These are phyloP conservation scores for Stichopus chloronotus DNA, from an alignment of 35 echinoderm and acorn worm species.

Conservation along the genomic window DNA sequence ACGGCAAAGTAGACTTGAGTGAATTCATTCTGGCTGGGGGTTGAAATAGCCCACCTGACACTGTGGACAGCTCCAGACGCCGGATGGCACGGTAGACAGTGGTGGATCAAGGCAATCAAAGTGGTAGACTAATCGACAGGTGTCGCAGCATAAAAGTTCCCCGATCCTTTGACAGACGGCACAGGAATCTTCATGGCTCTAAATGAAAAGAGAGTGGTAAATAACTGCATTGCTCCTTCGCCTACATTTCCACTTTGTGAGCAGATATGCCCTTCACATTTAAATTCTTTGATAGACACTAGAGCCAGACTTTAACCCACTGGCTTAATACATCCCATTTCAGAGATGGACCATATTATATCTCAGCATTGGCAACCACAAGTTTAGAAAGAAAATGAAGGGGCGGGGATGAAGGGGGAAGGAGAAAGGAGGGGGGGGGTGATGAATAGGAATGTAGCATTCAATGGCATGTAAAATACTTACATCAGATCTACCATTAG, in stretches of 20 bases:
- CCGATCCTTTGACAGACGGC: conserved; percentile 81
- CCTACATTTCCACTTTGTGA: not conserved
- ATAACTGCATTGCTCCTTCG: not conserved
- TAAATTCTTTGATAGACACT: too few species aligned
- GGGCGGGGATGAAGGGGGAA: not conserved
- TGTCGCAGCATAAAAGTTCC: conserved; percentile 88
- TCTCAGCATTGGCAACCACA: too few species aligned
- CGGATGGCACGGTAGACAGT: conserved; percentile 76
- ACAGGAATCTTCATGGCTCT: conserved; percentile 91
- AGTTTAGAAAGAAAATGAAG: too few species aligned
- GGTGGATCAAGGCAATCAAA: conserved; percentile 81
- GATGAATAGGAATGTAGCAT: not conserved
- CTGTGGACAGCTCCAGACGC: conserved; percentile 88
- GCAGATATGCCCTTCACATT: not conserved
- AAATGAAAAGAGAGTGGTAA: not conserved
- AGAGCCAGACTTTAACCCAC: too few species aligned
- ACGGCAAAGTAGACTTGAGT: too few species aligned
- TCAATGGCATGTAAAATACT: not conserved
- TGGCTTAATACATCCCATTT: too few species aligned
- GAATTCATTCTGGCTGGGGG: too few species aligned
- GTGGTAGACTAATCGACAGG: conserved; percentile 86
- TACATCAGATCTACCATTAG: conserved; percentile 42
- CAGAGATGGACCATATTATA: too few species aligned
- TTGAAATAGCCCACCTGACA: conserved; percentile 74
- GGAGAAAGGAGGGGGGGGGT: not conserved